Percentiles rank a stretch among this genome's conserved stretches.
Conservation (phyloP, 1,140 invertebrate genomes). For the Conus betulinus region DNA sequence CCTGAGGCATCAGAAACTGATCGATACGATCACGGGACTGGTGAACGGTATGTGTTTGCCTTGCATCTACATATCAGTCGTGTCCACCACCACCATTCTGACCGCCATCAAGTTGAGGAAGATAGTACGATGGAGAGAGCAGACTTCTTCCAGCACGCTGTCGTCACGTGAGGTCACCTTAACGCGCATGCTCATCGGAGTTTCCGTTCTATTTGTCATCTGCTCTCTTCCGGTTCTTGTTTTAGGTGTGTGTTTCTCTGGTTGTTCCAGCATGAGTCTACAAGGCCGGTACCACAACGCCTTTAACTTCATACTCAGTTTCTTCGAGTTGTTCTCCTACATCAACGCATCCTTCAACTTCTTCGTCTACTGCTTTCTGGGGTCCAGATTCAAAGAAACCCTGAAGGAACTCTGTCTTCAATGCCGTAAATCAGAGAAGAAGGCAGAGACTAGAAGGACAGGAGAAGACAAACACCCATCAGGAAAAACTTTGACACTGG, state of each 20-base stretch:
- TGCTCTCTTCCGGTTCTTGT: neutral
- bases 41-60: neutral
- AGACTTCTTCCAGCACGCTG: neutral
- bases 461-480: neutral
- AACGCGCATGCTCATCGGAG: constrained; percentile 18
- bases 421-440: no score
- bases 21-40: neutral
- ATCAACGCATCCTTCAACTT: constrained; percentile 14
- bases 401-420: neutral
- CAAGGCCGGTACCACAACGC: neutral
- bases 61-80: neutral
- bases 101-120: neutral
- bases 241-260: neutral
- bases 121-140: neutral
- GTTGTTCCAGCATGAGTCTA: neutral
- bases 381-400: neutral
- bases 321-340: neutral
- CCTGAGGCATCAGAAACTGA: neutral
- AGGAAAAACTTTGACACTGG: neutral
- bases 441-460: neutral
- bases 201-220: constrained; percentile 12
- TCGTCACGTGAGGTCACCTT: constrained; percentile 3
- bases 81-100: neutral
- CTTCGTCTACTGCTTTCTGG: neutral
- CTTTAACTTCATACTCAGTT: neutral